Base-by-base conservation (phyloP, 2,797 vertebrate species). In the Pempheris klunzingeri region DNA sequence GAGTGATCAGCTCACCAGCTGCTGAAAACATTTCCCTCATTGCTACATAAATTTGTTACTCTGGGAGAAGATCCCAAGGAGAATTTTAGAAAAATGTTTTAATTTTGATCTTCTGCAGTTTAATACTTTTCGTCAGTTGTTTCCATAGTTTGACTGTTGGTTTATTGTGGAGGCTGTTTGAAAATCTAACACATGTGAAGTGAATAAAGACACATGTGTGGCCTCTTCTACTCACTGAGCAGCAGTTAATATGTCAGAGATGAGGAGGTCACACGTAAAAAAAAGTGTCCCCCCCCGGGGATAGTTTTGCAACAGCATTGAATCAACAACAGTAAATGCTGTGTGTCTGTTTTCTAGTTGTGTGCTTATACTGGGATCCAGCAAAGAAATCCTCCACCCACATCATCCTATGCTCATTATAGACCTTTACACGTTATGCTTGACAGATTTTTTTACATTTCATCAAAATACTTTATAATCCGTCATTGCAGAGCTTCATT, bases 231-330 rank as follows among this genome's bases (percentile, higher is more conserved):
- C 38, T 78, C 54, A 77, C 47, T 75, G 62, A 79, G 36, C 71
- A 75, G 14, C 43, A 17, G 32, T 47, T 77, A 59, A 75, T 64
- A 57, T 79, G 66, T 47, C 46, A 65, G 58, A 74, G 58, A 73
- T 80, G 61, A 74, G 64, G 50, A 77, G 41, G 49, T 82, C 74
- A 84, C 47, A 60, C 17, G 12, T 64, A 67, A 65, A 77, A 64
- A 72, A 74, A 66, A 68, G 66, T 50, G 14, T 34, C n/a, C 14
- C 6, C 15, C 44, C 7, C 18, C 10, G 4, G 59, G 30, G 41
- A 64, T 18, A 22, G 39, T 50, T 68, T 26, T 55, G 17, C 22
- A 34, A 30, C 43, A 49, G 43, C 28, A 26, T 14, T n/a, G 38
- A 65, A 44, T 53, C 13, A 39, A 64, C 62, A 38, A 7, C n/a